A percentile compares a stretch with the other conserved stretches of the same genome.
phyloP scores from a whole-genome alignment of 2,888 invertebrate genomes.

The Rhingia campestris region DNA sequence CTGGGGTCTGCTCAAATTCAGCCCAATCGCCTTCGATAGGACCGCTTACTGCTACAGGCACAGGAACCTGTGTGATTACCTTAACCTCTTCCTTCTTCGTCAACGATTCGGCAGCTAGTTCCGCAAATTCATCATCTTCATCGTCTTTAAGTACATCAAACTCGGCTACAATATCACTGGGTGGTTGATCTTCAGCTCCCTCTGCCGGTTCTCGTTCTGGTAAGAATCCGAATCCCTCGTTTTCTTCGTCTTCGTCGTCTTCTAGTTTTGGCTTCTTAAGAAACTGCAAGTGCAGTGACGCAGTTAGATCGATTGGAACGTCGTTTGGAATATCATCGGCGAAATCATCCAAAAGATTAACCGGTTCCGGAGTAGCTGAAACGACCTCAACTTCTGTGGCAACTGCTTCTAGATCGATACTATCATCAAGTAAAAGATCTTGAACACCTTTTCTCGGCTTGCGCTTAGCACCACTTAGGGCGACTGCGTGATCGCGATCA shows the following conservation, averaged over 20 bases:
- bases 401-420: constrained; percentile 83
- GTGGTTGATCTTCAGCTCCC: constrained; percentile 75
- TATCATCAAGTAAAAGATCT: constrained; percentile 88
- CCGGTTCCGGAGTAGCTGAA: constrained; percentile 80
- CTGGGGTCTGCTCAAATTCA: constrained; percentile 85
- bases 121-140: constrained; percentile 89
- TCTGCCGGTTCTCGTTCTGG: constrained; percentile 70
- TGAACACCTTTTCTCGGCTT: constrained; percentile 86
- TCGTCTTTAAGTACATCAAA: constrained; percentile 86
- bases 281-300: constrained; percentile 85
- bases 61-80: constrained; percentile 79
- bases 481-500: constrained; percentile 88
- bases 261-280: constrained; percentile 83
- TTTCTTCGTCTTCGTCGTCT: constrained; percentile 77
- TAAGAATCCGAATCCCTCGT: constrained; percentile 69
- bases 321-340: constrained; percentile 86
- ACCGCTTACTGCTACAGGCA: constrained; percentile 83
- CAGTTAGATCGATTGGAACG: constrained; percentile 88
- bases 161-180: constrained; percentile 82
- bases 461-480: constrained; percentile 82
- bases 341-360: constrained; percentile 90
- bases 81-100: constrained; percentile 84
- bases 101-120: constrained; percentile 90
- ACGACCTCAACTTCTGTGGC: constrained; percentile 78
- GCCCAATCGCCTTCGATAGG: constrained; percentile 85